Percentiles rank a stretch among this genome's conserved stretches.
Evolutionary conservation across 1,140 invertebrate species (phyloP).

Genomic region (Cydia amplana): DNA sequence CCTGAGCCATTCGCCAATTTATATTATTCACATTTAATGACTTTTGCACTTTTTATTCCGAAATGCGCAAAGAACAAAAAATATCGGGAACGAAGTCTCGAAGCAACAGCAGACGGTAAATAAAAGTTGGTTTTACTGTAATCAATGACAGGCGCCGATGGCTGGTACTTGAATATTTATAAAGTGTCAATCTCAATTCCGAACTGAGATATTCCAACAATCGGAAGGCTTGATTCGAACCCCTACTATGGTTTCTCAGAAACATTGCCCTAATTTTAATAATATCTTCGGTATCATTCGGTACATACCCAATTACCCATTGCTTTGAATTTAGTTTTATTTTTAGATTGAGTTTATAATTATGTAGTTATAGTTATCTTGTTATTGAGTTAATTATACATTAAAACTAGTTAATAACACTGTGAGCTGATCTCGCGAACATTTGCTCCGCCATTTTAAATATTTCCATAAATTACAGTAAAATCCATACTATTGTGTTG

Average conservation of each 20-base stretch:
- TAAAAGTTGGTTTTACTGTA: conserved; percentile 30
- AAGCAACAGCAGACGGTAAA: conserved; percentile 12
- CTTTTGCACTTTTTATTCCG: background rate
- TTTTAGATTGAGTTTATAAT: no score
- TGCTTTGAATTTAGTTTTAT: no score
- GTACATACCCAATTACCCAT: background rate
- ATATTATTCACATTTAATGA: conserved; percentile 4
- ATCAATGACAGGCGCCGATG: conserved; percentile 26
- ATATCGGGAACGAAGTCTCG: conserved; percentile 16
- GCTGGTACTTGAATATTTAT: conserved; percentile 25
- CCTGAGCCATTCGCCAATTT: no score
- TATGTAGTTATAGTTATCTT: no score
- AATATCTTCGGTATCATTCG: background rate
- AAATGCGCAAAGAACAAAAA: background rate
- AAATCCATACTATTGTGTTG: no score
- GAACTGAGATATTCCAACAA: conserved; percentile 23
- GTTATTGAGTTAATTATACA: no score
- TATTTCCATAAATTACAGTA: no score
- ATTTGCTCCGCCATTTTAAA: no score
- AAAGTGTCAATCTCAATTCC: conserved; percentile 32
- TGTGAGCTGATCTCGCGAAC: no score
- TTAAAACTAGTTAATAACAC: no score
- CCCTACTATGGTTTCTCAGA: conserved; percentile 19
- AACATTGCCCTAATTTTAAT: background rate
- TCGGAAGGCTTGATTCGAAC: conserved; percentile 14